Conservation (phyloP, 2,888 invertebrate species). For the Lithophane leautieri region DNA sequence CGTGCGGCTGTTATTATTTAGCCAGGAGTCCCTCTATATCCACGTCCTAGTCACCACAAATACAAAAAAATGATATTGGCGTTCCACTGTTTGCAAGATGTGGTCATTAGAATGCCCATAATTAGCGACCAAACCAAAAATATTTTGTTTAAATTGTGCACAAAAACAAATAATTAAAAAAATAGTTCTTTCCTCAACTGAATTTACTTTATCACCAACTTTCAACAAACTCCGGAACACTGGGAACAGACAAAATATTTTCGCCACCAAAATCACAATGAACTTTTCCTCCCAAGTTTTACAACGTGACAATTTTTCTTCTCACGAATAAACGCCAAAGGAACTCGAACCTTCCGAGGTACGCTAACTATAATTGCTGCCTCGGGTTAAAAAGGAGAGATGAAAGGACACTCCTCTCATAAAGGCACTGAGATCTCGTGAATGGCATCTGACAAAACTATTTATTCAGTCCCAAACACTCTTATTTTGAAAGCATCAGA, state of each 20-base stretch:
- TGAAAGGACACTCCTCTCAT: conserved; percentile 85
- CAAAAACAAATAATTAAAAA: neutral
- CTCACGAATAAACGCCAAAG: conserved; percentile 53
- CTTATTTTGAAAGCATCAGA: conserved; percentile 50
- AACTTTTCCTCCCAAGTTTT: conserved; percentile 33
- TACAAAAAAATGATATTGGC: too few species aligned
- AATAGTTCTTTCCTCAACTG: neutral
- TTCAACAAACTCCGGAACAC: conserved; percentile 10
- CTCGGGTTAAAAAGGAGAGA: conserved; percentile 84
- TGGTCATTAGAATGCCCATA: neutral
- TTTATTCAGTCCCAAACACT: conserved; percentile 53
- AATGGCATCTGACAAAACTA: conserved; percentile 71
- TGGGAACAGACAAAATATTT: conserved; percentile 4
- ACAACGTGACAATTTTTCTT: conserved; percentile 56
- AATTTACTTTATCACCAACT: neutral
- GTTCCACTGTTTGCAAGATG: neutral
- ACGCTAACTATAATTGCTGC: conserved; percentile 88
- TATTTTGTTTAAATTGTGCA: too few species aligned
- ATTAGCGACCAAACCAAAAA: neutral
- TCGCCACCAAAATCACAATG: conserved; percentile 25
- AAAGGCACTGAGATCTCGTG: conserved; percentile 79
- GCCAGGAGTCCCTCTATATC: too few species aligned
- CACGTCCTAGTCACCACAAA: too few species aligned
- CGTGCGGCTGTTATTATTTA: too few species aligned
- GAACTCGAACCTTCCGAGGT: conserved; percentile 80